Conservation (phyloP, 2,113 vertebrate species). For the Hyperopisus bebe region DNA sequence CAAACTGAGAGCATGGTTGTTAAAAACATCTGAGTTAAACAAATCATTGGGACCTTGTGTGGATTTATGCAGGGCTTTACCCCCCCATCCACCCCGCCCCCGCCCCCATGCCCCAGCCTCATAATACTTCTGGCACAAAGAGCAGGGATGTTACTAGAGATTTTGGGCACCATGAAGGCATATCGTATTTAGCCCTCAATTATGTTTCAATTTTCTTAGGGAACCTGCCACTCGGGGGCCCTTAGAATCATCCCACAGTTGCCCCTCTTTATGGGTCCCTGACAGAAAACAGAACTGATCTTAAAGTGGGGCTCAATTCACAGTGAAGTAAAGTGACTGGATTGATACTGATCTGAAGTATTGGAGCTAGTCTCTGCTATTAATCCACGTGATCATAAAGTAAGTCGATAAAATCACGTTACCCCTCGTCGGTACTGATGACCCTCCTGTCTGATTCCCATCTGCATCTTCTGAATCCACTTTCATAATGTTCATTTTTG, state of each 20-base stretch:
- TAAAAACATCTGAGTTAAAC: background rate
- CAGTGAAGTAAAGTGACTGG: background rate
- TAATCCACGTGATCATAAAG: background rate
- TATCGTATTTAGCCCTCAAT: background rate
- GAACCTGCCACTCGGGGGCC: background rate
- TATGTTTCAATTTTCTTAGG: background rate
- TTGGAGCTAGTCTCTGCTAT: background rate
- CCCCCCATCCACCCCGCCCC: too few species aligned
- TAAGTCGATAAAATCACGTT: background rate
- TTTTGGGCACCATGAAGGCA: background rate
- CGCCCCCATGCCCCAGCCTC: background rate
- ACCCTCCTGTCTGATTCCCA: background rate
- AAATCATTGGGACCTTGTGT: background rate
- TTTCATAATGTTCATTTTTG: background rate
- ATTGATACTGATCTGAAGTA: background rate
- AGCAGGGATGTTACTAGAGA: background rate
- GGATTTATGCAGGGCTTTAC: background rate
- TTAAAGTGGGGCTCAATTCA: background rate
- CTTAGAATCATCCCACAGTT: background rate
- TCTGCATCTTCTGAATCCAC: constrained; percentile 6
- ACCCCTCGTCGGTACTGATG: background rate
- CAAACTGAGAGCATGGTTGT: background rate
- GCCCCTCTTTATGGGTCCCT: background rate
- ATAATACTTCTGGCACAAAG: background rate
- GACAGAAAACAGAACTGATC: background rate